Conservation (phyloP, 1,140 invertebrate genomes). For the Lordiphosa clarofinis region DNA sequence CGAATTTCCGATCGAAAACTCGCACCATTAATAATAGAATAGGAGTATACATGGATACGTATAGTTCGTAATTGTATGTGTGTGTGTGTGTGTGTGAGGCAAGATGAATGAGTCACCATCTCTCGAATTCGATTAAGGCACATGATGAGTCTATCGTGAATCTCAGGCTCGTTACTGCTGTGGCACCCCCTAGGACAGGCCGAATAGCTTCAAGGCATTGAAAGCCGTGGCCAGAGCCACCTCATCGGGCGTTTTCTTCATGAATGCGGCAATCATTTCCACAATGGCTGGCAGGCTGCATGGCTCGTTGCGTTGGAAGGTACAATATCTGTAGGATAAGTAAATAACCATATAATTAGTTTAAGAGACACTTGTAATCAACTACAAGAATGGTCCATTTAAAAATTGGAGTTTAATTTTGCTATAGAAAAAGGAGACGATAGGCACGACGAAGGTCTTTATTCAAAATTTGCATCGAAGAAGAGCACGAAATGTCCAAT, state of each 20-base stretch:
- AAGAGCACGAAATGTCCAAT: too few species aligned
- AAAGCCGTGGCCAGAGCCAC: constrained; percentile 95
- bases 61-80: constrained; percentile 46
- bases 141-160: constrained; percentile 67
- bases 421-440: too few species aligned
- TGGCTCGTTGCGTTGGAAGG: constrained; percentile 97
- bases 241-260: constrained; percentile 91
- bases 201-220: constrained; percentile 95
- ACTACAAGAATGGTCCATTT: too few species aligned
- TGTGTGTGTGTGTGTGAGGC: constrained; percentile 34
- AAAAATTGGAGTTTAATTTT: too few species aligned
- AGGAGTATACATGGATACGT: constrained; percentile 35
- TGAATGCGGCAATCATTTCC: constrained; percentile 95
- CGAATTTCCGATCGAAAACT: constrained; percentile 51
- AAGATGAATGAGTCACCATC: constrained; percentile 43
- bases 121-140: constrained; percentile 70
- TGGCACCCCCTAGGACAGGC: constrained; percentile 84
- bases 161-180: constrained; percentile 61
- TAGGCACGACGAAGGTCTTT: too few species aligned
- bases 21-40: constrained; percentile 31
- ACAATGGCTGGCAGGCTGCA: constrained; percentile 95
- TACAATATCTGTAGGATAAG: constrained; percentile 90
- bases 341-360: too few species aligned
- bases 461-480: too few species aligned
- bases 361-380: too few species aligned